These are phyloP conservation scores for Caloenas nicobarica DNA, from an alignment of 2,113 vertebrate genomes.

Conservation along the genomic window DNA sequence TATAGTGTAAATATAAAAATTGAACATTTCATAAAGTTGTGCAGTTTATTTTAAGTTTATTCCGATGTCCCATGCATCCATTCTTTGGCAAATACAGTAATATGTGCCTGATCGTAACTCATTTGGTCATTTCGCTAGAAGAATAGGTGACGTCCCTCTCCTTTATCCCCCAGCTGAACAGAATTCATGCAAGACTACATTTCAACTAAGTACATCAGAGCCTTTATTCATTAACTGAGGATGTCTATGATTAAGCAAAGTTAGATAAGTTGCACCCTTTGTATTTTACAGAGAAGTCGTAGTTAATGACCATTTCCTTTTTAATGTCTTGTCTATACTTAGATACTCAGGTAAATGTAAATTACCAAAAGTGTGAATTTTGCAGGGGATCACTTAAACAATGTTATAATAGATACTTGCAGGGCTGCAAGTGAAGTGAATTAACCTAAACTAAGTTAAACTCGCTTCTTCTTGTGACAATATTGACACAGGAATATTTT, in stretches of 20 bases:
- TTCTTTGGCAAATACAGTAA: conserved; percentile 25
- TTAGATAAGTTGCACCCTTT: neutral
- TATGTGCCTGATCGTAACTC: conserved; percentile 11
- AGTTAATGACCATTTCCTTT: neutral
- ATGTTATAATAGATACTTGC: neutral
- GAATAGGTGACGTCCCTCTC: neutral
- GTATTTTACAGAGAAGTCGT: neutral
- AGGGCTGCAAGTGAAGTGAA: neutral
- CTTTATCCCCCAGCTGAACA: neutral
- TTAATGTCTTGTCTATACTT: conserved; percentile 20
- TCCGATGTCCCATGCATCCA: neutral
- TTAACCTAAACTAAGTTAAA: conserved; percentile 38
- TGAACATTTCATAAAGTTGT: conserved; percentile 48
- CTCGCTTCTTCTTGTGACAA: neutral
- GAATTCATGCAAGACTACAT: neutral
- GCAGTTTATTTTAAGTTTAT: conserved; percentile 47
- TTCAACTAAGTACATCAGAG: conserved; percentile 10
- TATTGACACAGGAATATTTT: conserved; percentile 17
- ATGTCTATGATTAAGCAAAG: neutral
- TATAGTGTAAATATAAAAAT: conserved; percentile 64
- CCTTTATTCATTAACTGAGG: neutral
- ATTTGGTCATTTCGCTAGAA: neutral
- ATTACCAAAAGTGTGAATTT: conserved; percentile 49
- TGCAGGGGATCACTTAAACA: conserved; percentile 10
- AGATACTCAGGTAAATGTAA: conserved; percentile 60